phyloP scores from a whole-genome alignment of 2,797 vertebrate genomes.

The Mormyrops boulengeri region DNA sequence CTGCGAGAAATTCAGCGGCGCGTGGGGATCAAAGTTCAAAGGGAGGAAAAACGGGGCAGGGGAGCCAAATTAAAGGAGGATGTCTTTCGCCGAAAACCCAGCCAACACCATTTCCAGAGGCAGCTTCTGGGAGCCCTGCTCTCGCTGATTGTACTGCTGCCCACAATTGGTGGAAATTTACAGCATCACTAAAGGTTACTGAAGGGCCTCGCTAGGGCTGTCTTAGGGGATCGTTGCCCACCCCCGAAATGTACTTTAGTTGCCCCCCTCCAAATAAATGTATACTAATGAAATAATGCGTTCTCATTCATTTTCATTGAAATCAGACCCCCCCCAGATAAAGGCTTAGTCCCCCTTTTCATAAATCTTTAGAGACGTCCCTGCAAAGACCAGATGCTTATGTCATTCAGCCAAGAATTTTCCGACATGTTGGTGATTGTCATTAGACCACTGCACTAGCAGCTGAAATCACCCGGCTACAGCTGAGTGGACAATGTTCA shows the following conservation, averaged over 20 bases:
- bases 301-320: not conserved
- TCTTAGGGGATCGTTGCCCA: not conserved
- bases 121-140: not conserved
- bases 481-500: not conserved
- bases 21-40: not conserved
- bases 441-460: not conserved
- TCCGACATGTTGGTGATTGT: not conserved
- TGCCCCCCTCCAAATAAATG: not conserved
- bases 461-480: not conserved
- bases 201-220: not conserved
- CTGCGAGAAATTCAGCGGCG: not conserved
- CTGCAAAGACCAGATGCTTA: not conserved
- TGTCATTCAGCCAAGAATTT: not conserved
- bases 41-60: not conserved
- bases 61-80: not conserved
- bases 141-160: not conserved
- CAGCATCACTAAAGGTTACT: not conserved
- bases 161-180: not conserved
- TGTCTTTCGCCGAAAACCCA: not conserved
- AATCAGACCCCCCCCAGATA: not conserved
- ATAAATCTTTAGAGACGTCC: not conserved
- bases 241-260: not conserved
- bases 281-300: not conserved
- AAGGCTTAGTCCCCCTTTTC: not conserved
- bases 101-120: not conserved